Conservation (phyloP, 2,797 vertebrate species). For the Aselliscus stoliczkanus region DNA sequence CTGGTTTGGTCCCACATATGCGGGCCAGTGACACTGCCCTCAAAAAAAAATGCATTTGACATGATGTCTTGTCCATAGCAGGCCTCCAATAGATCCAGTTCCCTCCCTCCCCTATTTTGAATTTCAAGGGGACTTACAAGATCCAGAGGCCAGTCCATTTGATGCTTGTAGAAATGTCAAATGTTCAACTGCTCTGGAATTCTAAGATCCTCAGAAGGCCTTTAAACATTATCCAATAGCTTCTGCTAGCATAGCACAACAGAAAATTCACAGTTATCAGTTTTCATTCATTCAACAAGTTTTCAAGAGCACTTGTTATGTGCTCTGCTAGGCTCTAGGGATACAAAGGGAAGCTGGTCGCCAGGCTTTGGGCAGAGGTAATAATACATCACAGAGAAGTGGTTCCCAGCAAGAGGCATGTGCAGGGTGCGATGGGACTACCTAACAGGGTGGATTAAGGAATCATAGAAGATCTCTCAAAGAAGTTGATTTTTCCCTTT, state of each 20-base stretch:
- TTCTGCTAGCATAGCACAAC: neutral
- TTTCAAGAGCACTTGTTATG: neutral
- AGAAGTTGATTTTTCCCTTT: neutral
- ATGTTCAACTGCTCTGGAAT: neutral
- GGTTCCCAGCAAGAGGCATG: neutral
- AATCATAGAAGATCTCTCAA: neutral
- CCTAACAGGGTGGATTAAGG: neutral
- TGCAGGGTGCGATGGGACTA: too few relatives aligned
- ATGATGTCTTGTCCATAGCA: neutral
- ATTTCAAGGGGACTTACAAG: neutral
- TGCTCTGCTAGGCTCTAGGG: neutral
- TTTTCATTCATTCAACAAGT: neutral
- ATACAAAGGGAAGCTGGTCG: neutral
- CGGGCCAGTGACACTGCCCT: too few relatives aligned
- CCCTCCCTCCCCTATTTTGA: neutral
- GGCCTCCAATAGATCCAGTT: neutral
- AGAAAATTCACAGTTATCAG: neutral
- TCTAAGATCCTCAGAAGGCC: neutral
- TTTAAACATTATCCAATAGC: neutral
- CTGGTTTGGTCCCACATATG: too few relatives aligned
- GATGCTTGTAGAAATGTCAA: neutral
- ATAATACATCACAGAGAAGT: neutral
- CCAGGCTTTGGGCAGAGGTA: neutral
- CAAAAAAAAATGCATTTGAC: too few relatives aligned
- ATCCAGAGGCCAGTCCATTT: neutral